Percentiles rank a stretch among this genome's conserved stretches.
Conservation (phyloP, 2,797 vertebrate species). For the Chrosomus eos region DNA sequence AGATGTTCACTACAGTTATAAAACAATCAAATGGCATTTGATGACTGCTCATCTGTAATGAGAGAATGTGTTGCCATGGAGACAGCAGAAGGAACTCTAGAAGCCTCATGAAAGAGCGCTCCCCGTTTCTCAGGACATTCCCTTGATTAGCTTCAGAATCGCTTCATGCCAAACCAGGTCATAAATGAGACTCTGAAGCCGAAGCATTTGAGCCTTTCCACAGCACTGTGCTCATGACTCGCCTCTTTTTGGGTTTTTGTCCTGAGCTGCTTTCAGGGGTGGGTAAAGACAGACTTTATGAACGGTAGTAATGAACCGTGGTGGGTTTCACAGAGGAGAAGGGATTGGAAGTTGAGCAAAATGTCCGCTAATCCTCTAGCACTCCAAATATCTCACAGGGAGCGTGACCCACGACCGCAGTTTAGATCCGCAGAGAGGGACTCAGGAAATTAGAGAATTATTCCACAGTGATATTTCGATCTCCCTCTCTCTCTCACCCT, state of each 20-base stretch:
- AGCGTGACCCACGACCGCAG: conserved; percentile 53
- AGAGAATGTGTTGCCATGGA: conserved; percentile 54
- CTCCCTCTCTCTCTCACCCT: not conserved
- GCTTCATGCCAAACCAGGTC: conserved; percentile 30
- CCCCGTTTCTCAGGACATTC: conserved; percentile 38
- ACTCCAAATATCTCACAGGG: conserved; percentile 73
- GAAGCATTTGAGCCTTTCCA: conserved; percentile 13
- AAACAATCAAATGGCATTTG: conserved; percentile 47
- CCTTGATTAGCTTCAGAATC: conserved; percentile 25
- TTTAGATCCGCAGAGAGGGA: conserved; percentile 35
- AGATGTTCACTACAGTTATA: conserved; percentile 33
- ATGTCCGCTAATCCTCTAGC: conserved; percentile 68
- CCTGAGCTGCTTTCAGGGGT: conserved; percentile 58
- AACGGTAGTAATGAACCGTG: conserved; percentile 69
- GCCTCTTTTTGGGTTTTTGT: conserved; percentile 22
- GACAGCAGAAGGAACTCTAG: conserved; percentile 43
- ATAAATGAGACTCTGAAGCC: conserved; percentile 30
- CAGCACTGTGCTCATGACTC: conserved; percentile 17
- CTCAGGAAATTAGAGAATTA: conserved; percentile 17
- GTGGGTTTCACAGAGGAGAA: conserved; percentile 69
- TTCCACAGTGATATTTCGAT: conserved; percentile 4
- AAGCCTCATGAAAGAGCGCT: conserved; percentile 5
- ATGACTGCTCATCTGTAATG: conserved; percentile 46
- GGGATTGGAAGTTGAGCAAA: conserved; percentile 32
- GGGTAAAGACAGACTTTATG: conserved; percentile 70